Base-by-base conservation (phyloP, 2,888 invertebrate genomes). In the Sinotaia quadrata region DNA sequence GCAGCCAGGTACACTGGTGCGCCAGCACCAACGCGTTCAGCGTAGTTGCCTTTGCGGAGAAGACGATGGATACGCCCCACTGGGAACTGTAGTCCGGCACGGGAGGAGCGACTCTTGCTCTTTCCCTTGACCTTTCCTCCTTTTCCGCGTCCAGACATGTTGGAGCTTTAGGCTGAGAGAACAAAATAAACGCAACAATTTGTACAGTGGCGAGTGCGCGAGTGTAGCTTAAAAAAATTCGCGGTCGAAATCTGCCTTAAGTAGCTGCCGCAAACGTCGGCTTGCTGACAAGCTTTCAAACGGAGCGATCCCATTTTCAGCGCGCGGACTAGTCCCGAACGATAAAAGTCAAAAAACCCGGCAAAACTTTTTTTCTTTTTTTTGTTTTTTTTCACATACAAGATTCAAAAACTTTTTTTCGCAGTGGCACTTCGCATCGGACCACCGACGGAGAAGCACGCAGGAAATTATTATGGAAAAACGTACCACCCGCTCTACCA, bases 1-100 rank as follows among this genome's bases (percentile, higher is more conserved):
- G 88, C 88, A 47, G 88, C 87, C 63, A 88, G 75, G 75, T 88
- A 88, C 21, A 88, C 88, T 2, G 88, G 88, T 1, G 88, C 88
- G 29, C 88, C 88, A 37, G 88, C 88, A 57, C 85, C 85, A 51
- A 85, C 80, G 31, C 85, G 74, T 68, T 85, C 83, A 36, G 82
- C 85, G 65, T 87, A 87, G 78, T 87, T 84, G 49, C 86, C 86
- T 69, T 84, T 84, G 29, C 84, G 69, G n/a, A 87, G 75, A 33
- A 81, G 78, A 71, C 86, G 80, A 63, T 86, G 85, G 67, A 87
- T 81, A 68, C 86, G 75, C 29, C 86, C 86, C n/a, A 85, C 85
- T 31, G 85, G 84, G 68, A 84, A 85, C 77, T 85, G 85, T 8
- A 85, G 77, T 37, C 86, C 86, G 52, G 86, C 86, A n/a, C 85